Evolutionary conservation across 2,888 invertebrate species (phyloP).

Genomic region (Idaea dimidiata): DNA sequence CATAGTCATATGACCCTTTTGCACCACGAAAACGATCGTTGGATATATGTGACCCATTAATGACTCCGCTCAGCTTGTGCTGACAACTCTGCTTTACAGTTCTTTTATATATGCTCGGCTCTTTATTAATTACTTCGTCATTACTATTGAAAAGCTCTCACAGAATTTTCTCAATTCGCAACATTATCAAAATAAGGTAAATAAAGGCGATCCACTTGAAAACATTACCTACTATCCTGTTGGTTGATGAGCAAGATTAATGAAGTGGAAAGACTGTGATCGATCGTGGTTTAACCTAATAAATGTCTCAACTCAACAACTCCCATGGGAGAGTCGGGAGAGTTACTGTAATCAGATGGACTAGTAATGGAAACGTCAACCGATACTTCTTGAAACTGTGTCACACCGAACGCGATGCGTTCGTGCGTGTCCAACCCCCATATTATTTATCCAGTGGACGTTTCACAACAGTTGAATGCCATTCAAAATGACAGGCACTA

Average conservation of each 20-base stretch:
- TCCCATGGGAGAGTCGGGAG: conserved; percentile 47
- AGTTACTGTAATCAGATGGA: conserved; percentile 49
- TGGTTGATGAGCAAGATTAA: conserved; percentile 75
- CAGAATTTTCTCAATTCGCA: conserved; percentile 33
- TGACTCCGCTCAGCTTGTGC: no score
- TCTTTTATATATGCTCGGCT: no score
- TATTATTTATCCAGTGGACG: no score
- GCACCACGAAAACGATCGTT: no score
- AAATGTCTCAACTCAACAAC: conserved; percentile 52
- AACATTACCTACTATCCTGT: conserved; percentile 47
- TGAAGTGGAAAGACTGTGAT: conserved; percentile 75
- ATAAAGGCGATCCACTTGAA: conserved; percentile 57
- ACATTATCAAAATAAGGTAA: conserved; percentile 58
- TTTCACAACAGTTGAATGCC: no score
- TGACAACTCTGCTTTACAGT: no score
- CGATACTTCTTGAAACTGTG: conserved; percentile 5
- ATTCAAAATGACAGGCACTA: no score
- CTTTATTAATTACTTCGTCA: neutral
- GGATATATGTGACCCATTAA: no score
- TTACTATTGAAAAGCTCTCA: neutral
- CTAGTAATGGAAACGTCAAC: conserved; percentile 50
- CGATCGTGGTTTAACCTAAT: conserved; percentile 74
- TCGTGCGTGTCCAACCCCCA: no score
- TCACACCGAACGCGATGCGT: no score
- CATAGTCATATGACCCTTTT: no score